Evolutionary conservation across 2,113 vertebrate genomes (phyloP).

Genomic region (Gobio gobio): DNA sequence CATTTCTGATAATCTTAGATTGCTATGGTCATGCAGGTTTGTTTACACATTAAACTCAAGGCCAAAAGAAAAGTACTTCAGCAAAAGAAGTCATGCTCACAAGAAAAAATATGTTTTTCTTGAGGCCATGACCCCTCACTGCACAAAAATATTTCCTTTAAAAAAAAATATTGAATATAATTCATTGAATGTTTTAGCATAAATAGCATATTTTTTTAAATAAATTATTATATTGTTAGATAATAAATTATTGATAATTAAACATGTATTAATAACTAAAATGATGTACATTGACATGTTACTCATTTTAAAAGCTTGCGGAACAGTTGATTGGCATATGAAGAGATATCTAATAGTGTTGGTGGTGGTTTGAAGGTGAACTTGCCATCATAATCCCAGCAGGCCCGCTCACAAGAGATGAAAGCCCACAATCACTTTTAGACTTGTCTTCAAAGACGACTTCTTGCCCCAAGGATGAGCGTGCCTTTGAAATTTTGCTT

Average conservation of each 20-base stretch:
- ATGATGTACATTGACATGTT: not conserved
- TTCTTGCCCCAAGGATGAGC: slow-evolving; percentile 63
- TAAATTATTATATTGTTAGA: not conserved
- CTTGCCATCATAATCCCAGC: slow-evolving; percentile 66
- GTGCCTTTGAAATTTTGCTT: slow-evolving; percentile 61
- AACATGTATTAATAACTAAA: too few relatives aligned
- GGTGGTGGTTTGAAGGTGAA: slow-evolving; percentile 33
- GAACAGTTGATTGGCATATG: not conserved
- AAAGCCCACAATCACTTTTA: slow-evolving; percentile 66
- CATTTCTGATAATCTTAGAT: too few relatives aligned
- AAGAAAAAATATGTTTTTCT: too few relatives aligned
- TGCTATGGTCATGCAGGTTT: too few relatives aligned
- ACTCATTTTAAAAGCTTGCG: not conserved
- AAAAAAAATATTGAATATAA: not conserved
- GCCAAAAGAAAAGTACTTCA: too few relatives aligned
- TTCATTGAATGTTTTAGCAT: not conserved
- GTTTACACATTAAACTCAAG: too few relatives aligned
- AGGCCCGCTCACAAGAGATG: slow-evolving; percentile 62
- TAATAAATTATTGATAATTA: not conserved
- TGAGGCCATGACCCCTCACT: too few relatives aligned
- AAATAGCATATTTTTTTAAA: not conserved
- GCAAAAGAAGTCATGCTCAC: too few relatives aligned
- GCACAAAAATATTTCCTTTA: too few relatives aligned
- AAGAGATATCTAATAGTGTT: not conserved
- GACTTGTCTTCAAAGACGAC: slow-evolving; percentile 71